Evolutionary conservation across 2,113 vertebrate genomes (phyloP), one percentile per base, ranked within the genome.

Genomic region (Ptyas mucosa): DNA sequence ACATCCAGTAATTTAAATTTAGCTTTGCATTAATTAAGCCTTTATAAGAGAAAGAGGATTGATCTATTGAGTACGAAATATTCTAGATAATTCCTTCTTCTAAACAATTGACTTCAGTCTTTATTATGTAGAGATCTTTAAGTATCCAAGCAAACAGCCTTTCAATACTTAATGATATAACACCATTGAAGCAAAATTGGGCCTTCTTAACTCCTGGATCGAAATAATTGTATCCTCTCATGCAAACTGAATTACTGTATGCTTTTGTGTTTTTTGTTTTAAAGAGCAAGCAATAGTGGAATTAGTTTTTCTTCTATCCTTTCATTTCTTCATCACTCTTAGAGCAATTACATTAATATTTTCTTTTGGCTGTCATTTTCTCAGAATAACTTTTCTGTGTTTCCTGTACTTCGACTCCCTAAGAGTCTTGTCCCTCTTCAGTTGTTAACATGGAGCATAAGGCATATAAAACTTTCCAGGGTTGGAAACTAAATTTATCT

Each of bases 401-500:
- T 21, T 26, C 2, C 46, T 46, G 24, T 26, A 12, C 23, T 87
- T 52, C 43, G 46, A 24, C 49, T 57, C 89, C 55, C 49, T 43
- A 23, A 53, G 4, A n/a, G 54, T 85, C 75, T 39, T 86, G 54
- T 57, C 29, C 21, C 88, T 90, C 75, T 87, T 87, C 49, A 87
- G 52, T 87, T 87, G n/a, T 57, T 87, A 52, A 10, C 39, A 43
- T 34, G 39, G 88, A 61, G 46, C n/a, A 61, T 86, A 64, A 90
- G 29, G 58, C 55, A 21, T 21, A 81, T 81, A 81, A 75, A 81
- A 57, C 49, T 87, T 55, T 86, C 0, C 1, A 0, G 92, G 88
- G 91, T 93, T 58, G 0, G 89, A 57, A 46, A 1, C 34, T 90
- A 90, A 96, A 90, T 95, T 97, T 94, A 93, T 97, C 96, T 94